Percentiles rank a stretch among this genome's conserved stretches.
phyloP scores from a whole-genome alignment of 2,797 vertebrate species.

The Oreochromis grahami region DNA sequence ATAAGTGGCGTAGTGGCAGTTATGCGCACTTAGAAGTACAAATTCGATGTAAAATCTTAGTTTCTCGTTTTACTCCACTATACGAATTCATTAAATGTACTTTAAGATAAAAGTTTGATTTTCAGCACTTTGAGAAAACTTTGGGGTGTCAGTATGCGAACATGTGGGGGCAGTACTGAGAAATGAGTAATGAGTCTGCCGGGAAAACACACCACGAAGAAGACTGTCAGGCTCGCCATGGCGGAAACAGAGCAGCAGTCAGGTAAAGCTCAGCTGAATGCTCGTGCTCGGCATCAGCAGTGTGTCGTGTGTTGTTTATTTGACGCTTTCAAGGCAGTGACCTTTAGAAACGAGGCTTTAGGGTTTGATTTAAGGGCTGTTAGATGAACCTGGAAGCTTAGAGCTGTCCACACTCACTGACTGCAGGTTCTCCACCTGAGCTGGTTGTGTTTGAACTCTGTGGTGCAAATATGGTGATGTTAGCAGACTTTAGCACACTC shows the following conservation, averaged over 20 bases:
- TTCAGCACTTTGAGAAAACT: not conserved
- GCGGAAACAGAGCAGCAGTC: constrained; percentile 72
- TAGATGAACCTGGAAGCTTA: not conserved
- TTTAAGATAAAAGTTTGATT: not conserved
- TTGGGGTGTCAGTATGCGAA: accelerated
- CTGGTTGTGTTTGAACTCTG: not conserved
- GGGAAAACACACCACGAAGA: constrained; percentile 11
- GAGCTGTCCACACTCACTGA: not conserved
- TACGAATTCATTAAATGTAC: not conserved
- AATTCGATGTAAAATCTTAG: not conserved
- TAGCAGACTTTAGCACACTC: not conserved
- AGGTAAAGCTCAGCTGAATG: constrained; percentile 47
- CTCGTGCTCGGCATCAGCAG: not conserved
- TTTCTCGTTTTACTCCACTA: not conserved
- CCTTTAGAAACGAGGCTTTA: not conserved
- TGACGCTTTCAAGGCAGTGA: not conserved
- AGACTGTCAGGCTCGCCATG: constrained; percentile 50
- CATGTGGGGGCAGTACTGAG: constrained; percentile 11
- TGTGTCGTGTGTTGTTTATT: not conserved
- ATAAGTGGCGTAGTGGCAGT: not conserved
- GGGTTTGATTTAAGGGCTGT: not conserved
- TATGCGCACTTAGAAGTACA: not conserved
- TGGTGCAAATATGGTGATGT: not conserved
- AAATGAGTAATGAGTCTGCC: accelerated
- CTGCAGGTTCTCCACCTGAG: not conserved